Evolutionary conservation across 2,888 invertebrate species (phyloP).

Genomic region (Chrysolina haemoptera): DNA sequence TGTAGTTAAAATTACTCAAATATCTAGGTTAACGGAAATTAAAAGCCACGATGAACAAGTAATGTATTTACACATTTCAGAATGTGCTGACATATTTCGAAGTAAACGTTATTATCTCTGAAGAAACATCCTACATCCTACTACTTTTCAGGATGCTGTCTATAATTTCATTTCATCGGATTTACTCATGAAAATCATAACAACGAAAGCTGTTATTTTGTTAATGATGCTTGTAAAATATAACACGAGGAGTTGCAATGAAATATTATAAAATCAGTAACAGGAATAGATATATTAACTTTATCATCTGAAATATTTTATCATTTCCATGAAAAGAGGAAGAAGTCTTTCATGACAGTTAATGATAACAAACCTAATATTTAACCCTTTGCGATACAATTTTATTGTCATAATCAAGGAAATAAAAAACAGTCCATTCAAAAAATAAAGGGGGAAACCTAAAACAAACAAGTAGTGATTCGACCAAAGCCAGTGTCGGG

Average conservation of each 20-base stretch:
- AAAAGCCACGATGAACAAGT: neutral
- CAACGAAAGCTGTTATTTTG: conserved; percentile 1
- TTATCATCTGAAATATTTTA: no score
- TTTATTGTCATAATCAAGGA: no score
- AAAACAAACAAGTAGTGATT: no score
- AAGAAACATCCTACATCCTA: conserved; percentile 32
- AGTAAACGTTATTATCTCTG: conserved; percentile 29
- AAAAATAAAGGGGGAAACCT: no score
- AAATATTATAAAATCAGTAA: neutral
- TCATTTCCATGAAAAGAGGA: no score
- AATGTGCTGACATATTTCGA: conserved; percentile 17
- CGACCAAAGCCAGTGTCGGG: no score
- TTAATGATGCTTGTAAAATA: neutral
- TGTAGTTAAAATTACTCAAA: neutral
- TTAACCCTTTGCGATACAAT: no score
- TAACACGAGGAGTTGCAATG: neutral
- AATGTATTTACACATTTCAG: conserved; percentile 15
- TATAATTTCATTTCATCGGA: conserved; percentile 8
- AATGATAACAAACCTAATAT: no score
- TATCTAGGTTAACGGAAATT: conserved; percentile 10
- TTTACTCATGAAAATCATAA: conserved; percentile 7
- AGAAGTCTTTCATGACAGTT: no score
- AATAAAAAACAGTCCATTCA: no score
- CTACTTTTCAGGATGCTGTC: conserved; percentile 27
- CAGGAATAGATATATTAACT: no score